Evolutionary conservation across 2,113 vertebrate genomes (phyloP), one percentile per base, ranked within the genome.

Genomic region (Patagioenas fasciata): DNA sequence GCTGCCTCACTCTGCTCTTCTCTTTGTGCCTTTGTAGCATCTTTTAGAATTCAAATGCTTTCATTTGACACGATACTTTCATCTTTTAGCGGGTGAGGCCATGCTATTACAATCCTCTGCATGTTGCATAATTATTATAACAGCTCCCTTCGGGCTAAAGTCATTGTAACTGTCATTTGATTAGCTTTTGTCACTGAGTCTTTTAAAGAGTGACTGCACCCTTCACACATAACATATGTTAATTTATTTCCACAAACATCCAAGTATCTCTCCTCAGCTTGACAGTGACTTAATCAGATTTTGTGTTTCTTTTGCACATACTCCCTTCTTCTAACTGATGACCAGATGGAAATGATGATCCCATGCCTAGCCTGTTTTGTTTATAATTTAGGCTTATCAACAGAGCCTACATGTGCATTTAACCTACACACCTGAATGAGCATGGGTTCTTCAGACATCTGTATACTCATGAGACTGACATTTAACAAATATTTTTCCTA

Each of bases 61-160:
- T 74, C 38, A 19, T 62, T 61, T 88, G 58, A 88, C 78, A 51
- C 0, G 2, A 85, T 91, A 58, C 80, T 88, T 89, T 94, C 79
- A 88, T 95, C 78, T 94, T 88, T 18, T 6, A 80, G 32, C 0
- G 1, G 20, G 23, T 56, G 66, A 89, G 36, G 36, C 66, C 66
- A 50, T 32, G 60, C 54, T 66, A 70, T 93, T 88, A 62, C 62
- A 85, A 80, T 92, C 84, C 71, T 85, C 51, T 93, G 61, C 54
- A 16, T 91, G 91, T 95, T 93, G 50, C 62, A 34, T 77, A 96
- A 96, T 95, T 91, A 96, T 73, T 96, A 29, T 70, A 91, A 96
- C 89, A 89, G 70, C 20, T 95, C 78, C 95, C 94, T 92, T 88
- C 4, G 13, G 95, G 88, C 92, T 94, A 11, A 3, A 88, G 58